phyloP scores from a whole-genome alignment of 2,113 vertebrate species.

The Rhinoderma darwinii region DNA sequence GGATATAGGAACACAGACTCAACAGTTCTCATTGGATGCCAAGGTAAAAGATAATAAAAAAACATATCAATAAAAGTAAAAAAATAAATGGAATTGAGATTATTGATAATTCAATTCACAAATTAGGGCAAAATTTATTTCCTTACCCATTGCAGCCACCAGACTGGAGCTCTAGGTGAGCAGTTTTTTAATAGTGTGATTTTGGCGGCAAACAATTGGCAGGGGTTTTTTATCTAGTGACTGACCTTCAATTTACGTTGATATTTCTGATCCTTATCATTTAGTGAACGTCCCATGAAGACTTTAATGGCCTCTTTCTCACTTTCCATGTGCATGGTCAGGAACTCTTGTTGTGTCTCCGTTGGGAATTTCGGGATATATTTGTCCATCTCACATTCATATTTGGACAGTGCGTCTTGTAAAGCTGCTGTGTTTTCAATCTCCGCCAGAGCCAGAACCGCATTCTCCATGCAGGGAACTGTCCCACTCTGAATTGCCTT shows the following conservation, averaged over 20 bases:
- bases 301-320: constrained; percentile 55
- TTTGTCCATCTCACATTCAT: constrained; percentile 60
- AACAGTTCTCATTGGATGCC: neutral
- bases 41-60: neutral
- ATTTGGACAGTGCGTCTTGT: constrained; percentile 37
- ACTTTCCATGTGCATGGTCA: constrained; percentile 43
- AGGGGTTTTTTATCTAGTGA: neutral
- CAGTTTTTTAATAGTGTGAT: no score
- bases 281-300: constrained; percentile 62
- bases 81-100: no score
- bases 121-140: no score
- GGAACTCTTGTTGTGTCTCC: constrained; percentile 58
- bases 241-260: constrained; percentile 49
- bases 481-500: constrained; percentile 63
- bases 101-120: no score
- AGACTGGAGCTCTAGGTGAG: neutral
- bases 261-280: constrained; percentile 54
- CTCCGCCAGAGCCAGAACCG: constrained; percentile 57
- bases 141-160: neutral
- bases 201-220: neutral
- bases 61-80: no score
- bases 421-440: constrained; percentile 64
- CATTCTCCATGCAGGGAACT: constrained; percentile 67
- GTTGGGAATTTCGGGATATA: constrained; percentile 43
- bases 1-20: no score